Conservation (phyloP, 1,140 invertebrate species). For the Euglossa dilemma region DNA sequence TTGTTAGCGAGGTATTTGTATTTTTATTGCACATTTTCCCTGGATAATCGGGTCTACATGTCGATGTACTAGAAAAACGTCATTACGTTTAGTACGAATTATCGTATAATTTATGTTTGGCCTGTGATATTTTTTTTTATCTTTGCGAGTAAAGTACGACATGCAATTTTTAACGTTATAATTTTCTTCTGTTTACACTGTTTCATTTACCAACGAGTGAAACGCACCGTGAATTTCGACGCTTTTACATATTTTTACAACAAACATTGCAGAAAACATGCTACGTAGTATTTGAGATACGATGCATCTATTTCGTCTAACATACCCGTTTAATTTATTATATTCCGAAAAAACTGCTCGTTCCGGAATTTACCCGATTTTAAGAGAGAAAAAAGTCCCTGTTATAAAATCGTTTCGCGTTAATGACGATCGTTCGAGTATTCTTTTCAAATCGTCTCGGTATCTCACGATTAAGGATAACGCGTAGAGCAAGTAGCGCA, state of each 20-base stretch:
- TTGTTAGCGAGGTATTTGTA: not conserved
- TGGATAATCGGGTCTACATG: too few species aligned
- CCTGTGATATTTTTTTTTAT: not conserved
- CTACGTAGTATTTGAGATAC: not conserved
- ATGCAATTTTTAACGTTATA: conserved; percentile 16
- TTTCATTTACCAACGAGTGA: conserved; percentile 24
- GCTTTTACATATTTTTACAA: conserved; percentile 15
- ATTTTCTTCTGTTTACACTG: conserved; percentile 38
- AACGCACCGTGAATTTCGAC: conserved; percentile 34
- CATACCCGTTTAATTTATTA: not conserved
- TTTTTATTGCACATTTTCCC: not conserved
- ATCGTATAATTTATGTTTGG: not conserved
- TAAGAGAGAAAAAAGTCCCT: not conserved
- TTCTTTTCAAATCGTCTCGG: not conserved
- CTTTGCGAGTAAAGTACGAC: conserved; percentile 12
- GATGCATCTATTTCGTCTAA: conserved; percentile 7
- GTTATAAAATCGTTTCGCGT: not conserved
- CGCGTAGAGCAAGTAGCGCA: not conserved
- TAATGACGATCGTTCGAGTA: not conserved
- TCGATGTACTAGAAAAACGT: not conserved
- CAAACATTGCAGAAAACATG: conserved; percentile 14
- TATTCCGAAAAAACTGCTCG: not conserved
- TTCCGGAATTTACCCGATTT: too few species aligned
- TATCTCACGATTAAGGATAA: not conserved
- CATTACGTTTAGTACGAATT: not conserved